Evolutionary conservation across 2,888 invertebrate genomes (phyloP).

Genomic region (Thyatira batis): DNA sequence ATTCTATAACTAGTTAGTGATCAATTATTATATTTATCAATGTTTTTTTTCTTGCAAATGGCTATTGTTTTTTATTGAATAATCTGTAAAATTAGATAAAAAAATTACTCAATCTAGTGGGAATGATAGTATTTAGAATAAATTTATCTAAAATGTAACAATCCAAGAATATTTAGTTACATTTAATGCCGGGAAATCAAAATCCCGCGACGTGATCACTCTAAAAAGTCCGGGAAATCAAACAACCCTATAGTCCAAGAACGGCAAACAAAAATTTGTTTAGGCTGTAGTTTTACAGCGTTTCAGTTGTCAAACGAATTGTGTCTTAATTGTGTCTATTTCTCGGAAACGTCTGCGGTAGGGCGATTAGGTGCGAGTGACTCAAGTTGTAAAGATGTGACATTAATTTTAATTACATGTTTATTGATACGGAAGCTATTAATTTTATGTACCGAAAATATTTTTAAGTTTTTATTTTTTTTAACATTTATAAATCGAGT

Average conservation of each 20-base stretch:
- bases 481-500: background rate
- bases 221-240: background rate
- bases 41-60: too few relatives aligned
- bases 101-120: too few relatives aligned
- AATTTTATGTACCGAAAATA: background rate
- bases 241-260: constrained; percentile 4
- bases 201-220: background rate
- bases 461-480: background rate
- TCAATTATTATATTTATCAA: too few relatives aligned
- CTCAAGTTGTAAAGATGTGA: constrained; percentile 43
- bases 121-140: too few relatives aligned
- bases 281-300: constrained; percentile 1
- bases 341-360: constrained; percentile 58
- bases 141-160: too few relatives aligned
- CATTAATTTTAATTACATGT: constrained; percentile 47
- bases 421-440: constrained; percentile 25
- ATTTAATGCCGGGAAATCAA: background rate
- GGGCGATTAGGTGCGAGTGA: constrained; percentile 40
- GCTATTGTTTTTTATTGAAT: too few relatives aligned
- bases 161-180: too few relatives aligned
- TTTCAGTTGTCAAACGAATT: constrained; percentile 36
- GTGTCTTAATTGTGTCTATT: constrained; percentile 34
- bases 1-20: background rate
- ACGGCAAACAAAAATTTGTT: constrained; percentile 3
- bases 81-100: too few relatives aligned